Percentiles rank a stretch among this genome's conserved stretches.
phyloP scores from a whole-genome alignment of 2,888 invertebrate species.

The Ichneumoninae sp. region DNA sequence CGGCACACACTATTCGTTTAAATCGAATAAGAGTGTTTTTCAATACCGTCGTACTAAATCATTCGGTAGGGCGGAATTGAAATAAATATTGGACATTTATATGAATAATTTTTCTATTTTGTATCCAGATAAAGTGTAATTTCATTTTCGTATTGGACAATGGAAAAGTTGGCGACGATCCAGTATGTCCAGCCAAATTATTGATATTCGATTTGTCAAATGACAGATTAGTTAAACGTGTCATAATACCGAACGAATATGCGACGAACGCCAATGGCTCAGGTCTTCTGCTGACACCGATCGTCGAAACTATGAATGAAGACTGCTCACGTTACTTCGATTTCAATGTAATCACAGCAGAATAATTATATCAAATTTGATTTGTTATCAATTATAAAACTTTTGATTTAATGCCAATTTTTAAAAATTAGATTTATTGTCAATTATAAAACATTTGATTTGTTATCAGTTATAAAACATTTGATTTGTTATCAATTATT shows the following conservation, averaged over 20 bases:
- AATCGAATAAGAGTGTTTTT: not conserved
- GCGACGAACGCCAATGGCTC: conserved; percentile 46
- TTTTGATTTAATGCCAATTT: too few species aligned
- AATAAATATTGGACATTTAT: not conserved
- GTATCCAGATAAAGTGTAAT: conserved; percentile 85
- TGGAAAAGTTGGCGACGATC: conserved; percentile 87
- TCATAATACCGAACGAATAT: conserved; percentile 55
- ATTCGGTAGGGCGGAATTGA: not conserved
- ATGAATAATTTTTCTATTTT: not conserved
- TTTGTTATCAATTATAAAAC: not conserved
- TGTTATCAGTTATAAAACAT: too few species aligned
- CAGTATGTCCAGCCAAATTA: conserved; percentile 89
- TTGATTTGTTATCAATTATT: too few species aligned
- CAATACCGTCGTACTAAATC: too few species aligned
- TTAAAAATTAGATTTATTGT: too few species aligned
- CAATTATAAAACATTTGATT: too few species aligned
- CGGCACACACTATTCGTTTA: not conserved
- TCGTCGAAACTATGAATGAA: conserved; percentile 30
- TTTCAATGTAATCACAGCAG: not conserved
- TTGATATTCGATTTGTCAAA: conserved; percentile 89
- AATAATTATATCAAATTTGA: not conserved
- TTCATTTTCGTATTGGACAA: conserved; percentile 89
- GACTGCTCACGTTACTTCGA: not conserved
- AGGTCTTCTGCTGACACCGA: conserved; percentile 63
- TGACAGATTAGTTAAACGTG: conserved; percentile 73